Conservation (phyloP, 2,888 invertebrate genomes). For the Aricia artaxerxes region DNA sequence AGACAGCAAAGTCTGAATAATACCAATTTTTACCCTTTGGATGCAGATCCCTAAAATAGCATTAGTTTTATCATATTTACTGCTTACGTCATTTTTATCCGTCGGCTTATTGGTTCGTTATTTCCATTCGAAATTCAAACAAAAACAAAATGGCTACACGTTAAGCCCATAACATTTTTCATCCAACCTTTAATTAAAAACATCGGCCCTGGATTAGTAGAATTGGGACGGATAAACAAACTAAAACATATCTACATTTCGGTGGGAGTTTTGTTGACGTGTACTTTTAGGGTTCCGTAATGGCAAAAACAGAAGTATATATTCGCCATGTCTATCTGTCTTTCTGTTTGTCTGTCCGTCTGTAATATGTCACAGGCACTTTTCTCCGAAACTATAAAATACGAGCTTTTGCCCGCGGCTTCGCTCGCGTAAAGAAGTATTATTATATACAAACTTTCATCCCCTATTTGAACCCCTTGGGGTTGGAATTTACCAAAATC, state of each 20-base stretch:
- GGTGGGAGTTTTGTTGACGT: not conserved
- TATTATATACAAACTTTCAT: too few relatives aligned
- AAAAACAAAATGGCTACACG: constrained; percentile 7
- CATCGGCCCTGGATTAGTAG: not conserved
- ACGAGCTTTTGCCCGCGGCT: too few relatives aligned
- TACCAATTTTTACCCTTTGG: not conserved
- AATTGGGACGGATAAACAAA: not conserved
- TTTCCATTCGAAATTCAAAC: constrained; percentile 7
- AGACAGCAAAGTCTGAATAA: not conserved
- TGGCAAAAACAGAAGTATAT: too few relatives aligned
- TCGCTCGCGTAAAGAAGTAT: too few relatives aligned
- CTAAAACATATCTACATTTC: not conserved
- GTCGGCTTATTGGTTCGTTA: not conserved
- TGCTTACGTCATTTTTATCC: not conserved
- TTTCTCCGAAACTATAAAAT: too few relatives aligned
- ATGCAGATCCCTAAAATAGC: too few relatives aligned
- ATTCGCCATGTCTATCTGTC: too few relatives aligned
- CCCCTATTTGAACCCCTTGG: too few relatives aligned
- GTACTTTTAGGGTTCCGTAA: not conserved
- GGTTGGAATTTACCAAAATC: too few relatives aligned
- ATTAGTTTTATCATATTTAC: too few relatives aligned
- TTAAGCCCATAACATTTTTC: constrained; percentile 6
- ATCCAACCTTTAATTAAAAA: constrained; percentile 13
- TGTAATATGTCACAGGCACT: too few relatives aligned
- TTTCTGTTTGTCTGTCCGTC: too few relatives aligned